Evolutionary conservation across 64 coral and sea anemone species (phyloP).

Genomic region (Acropora tenuis): DNA sequence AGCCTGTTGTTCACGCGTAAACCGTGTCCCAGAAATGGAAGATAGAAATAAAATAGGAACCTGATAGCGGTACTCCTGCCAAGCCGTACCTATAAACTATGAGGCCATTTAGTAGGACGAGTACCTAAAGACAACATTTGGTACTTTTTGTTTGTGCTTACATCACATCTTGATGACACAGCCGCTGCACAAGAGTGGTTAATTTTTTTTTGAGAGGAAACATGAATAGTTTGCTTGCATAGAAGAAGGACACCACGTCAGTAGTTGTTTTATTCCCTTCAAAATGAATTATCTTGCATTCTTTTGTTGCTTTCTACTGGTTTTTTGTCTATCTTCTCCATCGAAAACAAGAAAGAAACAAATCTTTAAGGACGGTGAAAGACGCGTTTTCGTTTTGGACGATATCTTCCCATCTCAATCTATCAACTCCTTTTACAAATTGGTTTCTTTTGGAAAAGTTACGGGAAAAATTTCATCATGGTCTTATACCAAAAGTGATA

Average conservation of each 20-base stretch:
- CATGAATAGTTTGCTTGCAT: neutral
- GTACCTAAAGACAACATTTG: no score
- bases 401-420: constrained; percentile 41
- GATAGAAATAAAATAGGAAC: no score
- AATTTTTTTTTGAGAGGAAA: no score
- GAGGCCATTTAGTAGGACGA: no score
- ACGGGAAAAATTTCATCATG: constrained; percentile 72
- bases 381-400: constrained; percentile 66
- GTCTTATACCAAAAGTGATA: constrained; percentile 68
- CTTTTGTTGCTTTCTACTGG: neutral
- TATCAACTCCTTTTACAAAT: constrained; percentile 13
- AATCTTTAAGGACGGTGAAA: constrained; percentile 39
- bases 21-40: no score
- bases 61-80: no score
- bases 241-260: no score
- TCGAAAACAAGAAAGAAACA: neutral
- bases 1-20: no score
- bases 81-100: no score
- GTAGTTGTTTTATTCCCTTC: neutral
- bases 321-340: neutral
- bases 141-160: no score
- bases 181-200: no score
- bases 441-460: constrained; percentile 57
- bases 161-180: no score
- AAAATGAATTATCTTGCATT: neutral